phyloP scores from a whole-genome alignment of 2,888 invertebrate species.

The Macaria liturata region DNA sequence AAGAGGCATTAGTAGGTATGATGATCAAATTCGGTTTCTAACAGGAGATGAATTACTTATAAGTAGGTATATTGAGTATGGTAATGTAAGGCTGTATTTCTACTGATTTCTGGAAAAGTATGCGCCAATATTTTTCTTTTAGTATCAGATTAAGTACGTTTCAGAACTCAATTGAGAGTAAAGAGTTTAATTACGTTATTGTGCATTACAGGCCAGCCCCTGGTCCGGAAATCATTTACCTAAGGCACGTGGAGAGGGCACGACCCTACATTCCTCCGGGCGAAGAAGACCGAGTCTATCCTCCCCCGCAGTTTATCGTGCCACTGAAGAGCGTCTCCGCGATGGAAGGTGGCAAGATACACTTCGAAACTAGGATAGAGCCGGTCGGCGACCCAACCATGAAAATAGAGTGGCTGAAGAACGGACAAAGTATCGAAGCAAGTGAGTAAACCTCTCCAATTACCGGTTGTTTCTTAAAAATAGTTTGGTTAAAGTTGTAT shows the following conservation, averaged over 20 bases:
- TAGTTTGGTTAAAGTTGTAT: too few species aligned
- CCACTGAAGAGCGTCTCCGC: constrained; percentile 92
- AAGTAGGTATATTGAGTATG: too few species aligned
- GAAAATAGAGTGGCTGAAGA: constrained; percentile 97
- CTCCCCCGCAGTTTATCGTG: constrained; percentile 95
- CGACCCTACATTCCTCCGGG: constrained; percentile 90
- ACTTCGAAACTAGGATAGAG: constrained; percentile 98
- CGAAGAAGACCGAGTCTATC: constrained; percentile 94
- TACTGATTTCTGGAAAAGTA: too few species aligned
- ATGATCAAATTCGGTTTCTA: too few species aligned
- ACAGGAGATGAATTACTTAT: too few species aligned
- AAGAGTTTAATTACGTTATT: background rate
- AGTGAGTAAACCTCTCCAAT: constrained; percentile 84
- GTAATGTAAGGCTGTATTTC: too few species aligned
- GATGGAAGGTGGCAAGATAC: constrained; percentile 95
- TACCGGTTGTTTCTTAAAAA: too few species aligned
- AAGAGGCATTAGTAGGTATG: too few species aligned
- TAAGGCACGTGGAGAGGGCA: constrained; percentile 95
- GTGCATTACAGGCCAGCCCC: constrained; percentile 87
- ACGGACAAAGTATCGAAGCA: constrained; percentile 95
- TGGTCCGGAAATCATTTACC: constrained; percentile 96
- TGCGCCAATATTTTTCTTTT: too few species aligned
- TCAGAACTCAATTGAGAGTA: too few species aligned
- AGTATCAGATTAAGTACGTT: too few species aligned
- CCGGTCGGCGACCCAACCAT: constrained; percentile 98